Conservation (phyloP, 2,888 invertebrate genomes). For the Meloe dianella region DNA sequence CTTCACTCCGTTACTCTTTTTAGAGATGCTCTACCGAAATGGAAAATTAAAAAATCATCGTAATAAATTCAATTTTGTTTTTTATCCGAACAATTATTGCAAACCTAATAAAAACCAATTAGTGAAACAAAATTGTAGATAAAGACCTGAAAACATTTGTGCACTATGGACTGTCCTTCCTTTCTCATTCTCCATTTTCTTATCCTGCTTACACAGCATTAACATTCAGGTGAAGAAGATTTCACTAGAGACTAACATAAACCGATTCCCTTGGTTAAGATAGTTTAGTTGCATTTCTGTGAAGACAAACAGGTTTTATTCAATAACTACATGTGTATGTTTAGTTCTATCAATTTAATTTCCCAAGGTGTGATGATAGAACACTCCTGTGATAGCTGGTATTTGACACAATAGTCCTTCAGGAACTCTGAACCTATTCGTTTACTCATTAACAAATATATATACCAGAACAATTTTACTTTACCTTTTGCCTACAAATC, state of each 20-base stretch:
- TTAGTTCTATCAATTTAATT: constrained; percentile 43
- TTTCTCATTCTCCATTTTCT: background rate
- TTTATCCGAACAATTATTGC: background rate
- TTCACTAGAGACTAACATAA: background rate
- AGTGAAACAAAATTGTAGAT: background rate
- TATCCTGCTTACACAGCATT: background rate
- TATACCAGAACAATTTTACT: too few species aligned
- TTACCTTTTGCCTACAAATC: too few species aligned
- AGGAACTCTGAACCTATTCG: constrained; percentile 30
- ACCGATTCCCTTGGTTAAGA: constrained; percentile 29
- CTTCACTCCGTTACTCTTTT: too few species aligned
- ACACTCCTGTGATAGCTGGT: constrained; percentile 31
- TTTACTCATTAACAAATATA: background rate
- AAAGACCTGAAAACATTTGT: background rate
- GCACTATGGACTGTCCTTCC: background rate
- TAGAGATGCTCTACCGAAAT: too few species aligned
- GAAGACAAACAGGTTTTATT: constrained; percentile 37
- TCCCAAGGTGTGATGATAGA: constrained; percentile 42
- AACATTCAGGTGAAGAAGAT: background rate
- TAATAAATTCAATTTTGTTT: too few species aligned
- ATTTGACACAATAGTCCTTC: constrained; percentile 40
- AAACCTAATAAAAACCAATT: background rate
- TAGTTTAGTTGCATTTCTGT: constrained; percentile 38
- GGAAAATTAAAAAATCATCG: too few species aligned
- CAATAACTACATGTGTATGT: constrained; percentile 1